Evolutionary conservation across 37 sponge, comb jelly and placozoan species (phyloP), one percentile per base, ranked within the genome.

Genomic region (Halisarca cf. caerulea): DNA sequence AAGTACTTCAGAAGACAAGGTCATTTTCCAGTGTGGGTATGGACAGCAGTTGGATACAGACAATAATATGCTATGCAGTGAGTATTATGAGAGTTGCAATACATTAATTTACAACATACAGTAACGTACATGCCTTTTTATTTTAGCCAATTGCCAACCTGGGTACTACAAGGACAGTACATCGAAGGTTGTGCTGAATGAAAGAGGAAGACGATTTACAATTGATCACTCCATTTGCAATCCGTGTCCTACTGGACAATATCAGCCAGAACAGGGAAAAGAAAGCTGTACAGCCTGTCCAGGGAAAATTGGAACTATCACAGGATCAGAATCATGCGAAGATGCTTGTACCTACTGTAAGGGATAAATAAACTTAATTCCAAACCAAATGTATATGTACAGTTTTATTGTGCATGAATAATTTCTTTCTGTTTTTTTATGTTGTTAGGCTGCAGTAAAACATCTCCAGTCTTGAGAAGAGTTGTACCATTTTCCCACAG

Each of bases 11-110:
- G 72, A 71, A 32, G 11, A 71, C 72, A 32, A 36, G 72, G 11
- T 30, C 18, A 18, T 37, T 18, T 71, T 71, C 41, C 23, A 37
- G 72, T 71, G 72, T 71, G 40, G 40, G 3, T 36, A 20, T 3
- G 72, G 72, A 71, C 72, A 71, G 30, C 20, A 36, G 30, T 30
- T 71, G 41, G 72, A 71, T 39, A 71, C 40, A 30, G 72, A 71
- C 8, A 71, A 32, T 8, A 71, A 71, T 39, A 71, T 71, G 40
- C 37, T 71, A 3, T 71, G 72, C 41, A 37, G 72, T 71, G 32
- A 71, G 72, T 71, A 20, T 8, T 39, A 71, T 38, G 32, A 32
- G 23, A 71, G 20, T 8, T 37, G 8, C 40, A 24, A 25, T 25
- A 25, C 23, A 64, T 8, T 64, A 64, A 24, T 8, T n/a, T 64